Evolutionary conservation across 2,888 invertebrate genomes (phyloP).

Genomic region (Zygaena filipendulae): DNA sequence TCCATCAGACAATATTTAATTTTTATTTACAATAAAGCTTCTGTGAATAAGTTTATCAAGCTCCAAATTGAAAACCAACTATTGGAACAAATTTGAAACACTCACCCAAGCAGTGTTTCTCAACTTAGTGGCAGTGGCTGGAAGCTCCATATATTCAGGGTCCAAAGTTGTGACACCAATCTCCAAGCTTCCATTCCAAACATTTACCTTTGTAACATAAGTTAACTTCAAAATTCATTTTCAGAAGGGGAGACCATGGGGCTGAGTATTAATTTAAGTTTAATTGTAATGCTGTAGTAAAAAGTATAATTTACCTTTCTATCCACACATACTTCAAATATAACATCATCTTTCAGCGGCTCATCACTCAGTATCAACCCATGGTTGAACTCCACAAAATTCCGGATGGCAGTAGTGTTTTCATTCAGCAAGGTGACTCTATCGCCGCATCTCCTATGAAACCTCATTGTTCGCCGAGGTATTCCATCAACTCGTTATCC

Average conservation of each 20-base stretch:
- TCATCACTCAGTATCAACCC: slow-evolving; percentile 87
- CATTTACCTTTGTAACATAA: slow-evolving; percentile 85
- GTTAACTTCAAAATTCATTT: too few species aligned
- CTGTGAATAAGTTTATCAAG: slow-evolving; percentile 2
- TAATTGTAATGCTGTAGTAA: slow-evolving; percentile 7
- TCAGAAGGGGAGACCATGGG: slow-evolving; percentile 6
- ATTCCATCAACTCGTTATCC: too few species aligned
- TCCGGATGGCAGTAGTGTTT: slow-evolving; percentile 83
- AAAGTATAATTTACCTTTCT: slow-evolving; percentile 85
- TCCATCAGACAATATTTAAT: not conserved
- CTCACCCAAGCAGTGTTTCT: slow-evolving; percentile 84
- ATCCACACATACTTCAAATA: slow-evolving; percentile 89
- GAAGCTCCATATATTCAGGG: slow-evolving; percentile 88
- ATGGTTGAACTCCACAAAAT: slow-evolving; percentile 86
- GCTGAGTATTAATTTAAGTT: slow-evolving; percentile 2
- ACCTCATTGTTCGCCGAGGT: slow-evolving; percentile 56
- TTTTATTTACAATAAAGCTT: not conserved
- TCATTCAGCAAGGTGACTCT: slow-evolving; percentile 86
- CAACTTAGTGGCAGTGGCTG: slow-evolving; percentile 83
- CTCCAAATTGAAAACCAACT: too few species aligned
- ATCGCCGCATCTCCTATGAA: slow-evolving; percentile 86
- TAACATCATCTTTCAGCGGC: slow-evolving; percentile 81
- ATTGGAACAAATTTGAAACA: too few species aligned
- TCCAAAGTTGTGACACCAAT: slow-evolving; percentile 92
- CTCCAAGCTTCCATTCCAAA: slow-evolving; percentile 96